A percentile compares a stretch with the other conserved stretches of the same genome.
Evolutionary conservation across 2,797 vertebrate species (phyloP).

Genomic region (Sebastes kiyomatsui): DNA sequence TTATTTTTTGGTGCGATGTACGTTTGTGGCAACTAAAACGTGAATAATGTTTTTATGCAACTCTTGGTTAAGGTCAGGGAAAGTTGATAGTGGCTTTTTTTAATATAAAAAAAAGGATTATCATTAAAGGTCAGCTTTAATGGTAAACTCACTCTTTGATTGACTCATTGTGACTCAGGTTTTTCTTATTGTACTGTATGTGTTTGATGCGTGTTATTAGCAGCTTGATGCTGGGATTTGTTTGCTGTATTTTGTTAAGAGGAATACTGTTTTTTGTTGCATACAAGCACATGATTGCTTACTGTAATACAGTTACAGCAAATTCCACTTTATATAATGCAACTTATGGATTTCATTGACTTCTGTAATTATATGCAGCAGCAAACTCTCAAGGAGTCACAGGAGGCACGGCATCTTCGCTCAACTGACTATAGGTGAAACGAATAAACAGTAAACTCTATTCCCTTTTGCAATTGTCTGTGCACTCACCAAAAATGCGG

Average conservation of each 20-base stretch:
- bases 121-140: not conserved
- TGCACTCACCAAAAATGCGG: constrained; percentile 50
- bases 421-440: constrained; percentile 55
- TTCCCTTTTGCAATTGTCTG: constrained; percentile 58
- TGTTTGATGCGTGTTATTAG: not conserved
- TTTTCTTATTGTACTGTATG: not conserved
- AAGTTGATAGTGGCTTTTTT: not conserved
- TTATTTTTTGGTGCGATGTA: not conserved
- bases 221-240: not conserved
- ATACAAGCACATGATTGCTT: not conserved
- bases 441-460: constrained; percentile 64
- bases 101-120: not conserved
- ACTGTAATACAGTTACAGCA: not conserved
- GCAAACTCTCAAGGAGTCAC: constrained; percentile 28
- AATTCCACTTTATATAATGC: constrained; percentile 10
- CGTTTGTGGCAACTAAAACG: not conserved
- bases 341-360: constrained; percentile 37
- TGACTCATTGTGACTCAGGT: not conserved
- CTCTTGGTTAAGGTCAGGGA: not conserved
- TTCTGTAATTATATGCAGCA: constrained; percentile 48
- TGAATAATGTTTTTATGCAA: not conserved
- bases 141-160: not conserved
- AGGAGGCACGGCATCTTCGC: constrained; percentile 37
- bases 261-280: not conserved
- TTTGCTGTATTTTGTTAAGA: not conserved